Evolutionary conservation across 2,797 vertebrate genomes (phyloP).

Genomic region (Leptodactylus fallax): DNA sequence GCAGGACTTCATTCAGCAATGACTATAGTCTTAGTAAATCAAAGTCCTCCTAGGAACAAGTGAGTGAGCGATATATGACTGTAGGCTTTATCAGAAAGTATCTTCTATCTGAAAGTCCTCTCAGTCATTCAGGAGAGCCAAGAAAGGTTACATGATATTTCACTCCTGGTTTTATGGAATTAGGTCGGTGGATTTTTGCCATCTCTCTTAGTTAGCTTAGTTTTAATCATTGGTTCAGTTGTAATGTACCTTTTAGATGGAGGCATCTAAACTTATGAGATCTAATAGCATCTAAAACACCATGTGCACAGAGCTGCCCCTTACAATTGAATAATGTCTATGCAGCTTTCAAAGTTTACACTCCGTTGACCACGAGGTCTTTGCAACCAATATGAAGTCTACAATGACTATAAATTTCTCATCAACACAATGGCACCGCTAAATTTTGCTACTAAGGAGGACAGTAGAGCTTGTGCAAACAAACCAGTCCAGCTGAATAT

Average conservation of each 20-base stretch:
- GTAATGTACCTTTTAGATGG: background rate
- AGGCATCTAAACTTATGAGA: background rate
- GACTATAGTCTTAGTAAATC: no score
- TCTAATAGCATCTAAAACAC: background rate
- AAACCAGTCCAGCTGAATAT: slow-evolving; percentile 9
- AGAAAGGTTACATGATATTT: no score
- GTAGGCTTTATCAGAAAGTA: no score
- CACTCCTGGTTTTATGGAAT: no score
- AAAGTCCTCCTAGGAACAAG: no score
- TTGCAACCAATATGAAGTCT: background rate
- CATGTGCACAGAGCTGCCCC: background rate
- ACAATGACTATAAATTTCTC: slow-evolving; percentile 1
- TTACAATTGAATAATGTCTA: background rate
- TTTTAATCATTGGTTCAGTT: background rate
- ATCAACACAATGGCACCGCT: background rate
- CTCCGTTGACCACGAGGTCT: background rate
- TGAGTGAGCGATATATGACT: no score
- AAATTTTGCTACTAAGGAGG: background rate
- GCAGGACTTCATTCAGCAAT: no score
- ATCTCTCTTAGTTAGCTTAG: no score
- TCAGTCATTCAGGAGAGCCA: no score
- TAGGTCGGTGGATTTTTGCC: no score
- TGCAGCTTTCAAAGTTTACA: background rate
- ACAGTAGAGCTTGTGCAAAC: background rate
- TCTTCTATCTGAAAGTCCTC: no score